These are phyloP conservation scores for Diglossa cyanea DNA, from an alignment of 2,797 vertebrate genomes.

Conservation along the genomic window DNA sequence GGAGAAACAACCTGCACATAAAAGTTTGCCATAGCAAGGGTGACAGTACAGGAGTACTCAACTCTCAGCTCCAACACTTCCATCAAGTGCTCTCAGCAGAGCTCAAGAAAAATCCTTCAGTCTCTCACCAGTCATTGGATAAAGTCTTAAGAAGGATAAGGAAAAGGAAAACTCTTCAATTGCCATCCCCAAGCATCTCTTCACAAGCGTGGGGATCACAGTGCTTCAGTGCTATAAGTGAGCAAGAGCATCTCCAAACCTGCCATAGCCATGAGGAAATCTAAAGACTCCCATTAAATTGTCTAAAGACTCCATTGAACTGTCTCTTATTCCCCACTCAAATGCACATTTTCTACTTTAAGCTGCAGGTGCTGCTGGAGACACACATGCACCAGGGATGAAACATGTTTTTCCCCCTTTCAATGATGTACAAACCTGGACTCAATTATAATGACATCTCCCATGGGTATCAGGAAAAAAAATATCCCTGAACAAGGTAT, in stretches of 20 bases:
- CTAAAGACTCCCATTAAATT: background rate
- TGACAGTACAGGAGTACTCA: background rate
- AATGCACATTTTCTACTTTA: background rate
- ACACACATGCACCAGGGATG: background rate
- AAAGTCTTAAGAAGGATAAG: background rate
- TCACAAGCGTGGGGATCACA: accelerated
- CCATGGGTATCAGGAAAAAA: background rate
- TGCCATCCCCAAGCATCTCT: background rate
- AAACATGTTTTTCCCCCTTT: background rate
- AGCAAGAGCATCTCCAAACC: background rate
- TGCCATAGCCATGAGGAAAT: background rate
- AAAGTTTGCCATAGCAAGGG: background rate
- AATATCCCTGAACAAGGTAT: background rate
- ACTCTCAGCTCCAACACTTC: background rate
- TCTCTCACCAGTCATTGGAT: background rate
- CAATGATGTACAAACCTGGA: background rate
- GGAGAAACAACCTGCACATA: background rate
- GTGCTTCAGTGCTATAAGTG: background rate
- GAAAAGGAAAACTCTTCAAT: background rate
- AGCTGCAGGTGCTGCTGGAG: background rate
- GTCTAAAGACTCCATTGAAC: background rate
- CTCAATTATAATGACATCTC: background rate
- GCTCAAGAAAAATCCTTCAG: background rate
- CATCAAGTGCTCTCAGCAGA: background rate
- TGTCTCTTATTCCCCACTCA: background rate